Evolutionary conservation across 2,113 vertebrate genomes (phyloP).

Genomic region (Hymenochirus boettgeri): DNA sequence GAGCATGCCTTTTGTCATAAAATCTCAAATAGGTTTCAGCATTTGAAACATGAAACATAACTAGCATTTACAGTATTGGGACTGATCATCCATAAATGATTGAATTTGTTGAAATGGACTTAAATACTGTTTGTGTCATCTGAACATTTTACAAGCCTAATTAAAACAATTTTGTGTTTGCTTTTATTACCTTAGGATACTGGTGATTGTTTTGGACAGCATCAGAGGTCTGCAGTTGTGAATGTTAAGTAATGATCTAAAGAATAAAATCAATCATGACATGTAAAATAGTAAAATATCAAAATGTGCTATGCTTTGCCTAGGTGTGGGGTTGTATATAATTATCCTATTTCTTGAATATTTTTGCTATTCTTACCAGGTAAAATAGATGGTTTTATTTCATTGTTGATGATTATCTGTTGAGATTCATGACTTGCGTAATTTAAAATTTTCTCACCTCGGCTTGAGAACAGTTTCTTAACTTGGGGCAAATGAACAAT

Average conservation of each 20-base stretch:
- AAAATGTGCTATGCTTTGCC: neutral
- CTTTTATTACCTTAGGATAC: neutral
- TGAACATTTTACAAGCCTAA: neutral
- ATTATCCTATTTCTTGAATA: no score
- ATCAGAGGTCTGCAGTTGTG: neutral
- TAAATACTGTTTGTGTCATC: neutral
- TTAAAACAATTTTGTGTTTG: neutral
- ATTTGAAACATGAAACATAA: neutral
- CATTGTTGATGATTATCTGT: neutral
- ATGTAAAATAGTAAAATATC: neutral
- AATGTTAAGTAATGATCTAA: neutral
- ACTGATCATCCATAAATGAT: neutral
- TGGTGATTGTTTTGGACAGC: neutral
- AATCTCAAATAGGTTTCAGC: neutral
- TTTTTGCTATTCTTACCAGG: neutral
- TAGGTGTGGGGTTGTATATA: no score
- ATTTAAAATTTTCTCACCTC: neutral
- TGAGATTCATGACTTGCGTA: neutral
- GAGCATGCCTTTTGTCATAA: no score
- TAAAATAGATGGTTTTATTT: neutral
- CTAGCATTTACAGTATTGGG: neutral
- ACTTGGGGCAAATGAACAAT: neutral
- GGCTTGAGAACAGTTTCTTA: neutral
- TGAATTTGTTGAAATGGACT: neutral
- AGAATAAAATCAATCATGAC: neutral